phyloP scores from a whole-genome alignment of 2,888 invertebrate genomes.

The Euproctis similis region DNA sequence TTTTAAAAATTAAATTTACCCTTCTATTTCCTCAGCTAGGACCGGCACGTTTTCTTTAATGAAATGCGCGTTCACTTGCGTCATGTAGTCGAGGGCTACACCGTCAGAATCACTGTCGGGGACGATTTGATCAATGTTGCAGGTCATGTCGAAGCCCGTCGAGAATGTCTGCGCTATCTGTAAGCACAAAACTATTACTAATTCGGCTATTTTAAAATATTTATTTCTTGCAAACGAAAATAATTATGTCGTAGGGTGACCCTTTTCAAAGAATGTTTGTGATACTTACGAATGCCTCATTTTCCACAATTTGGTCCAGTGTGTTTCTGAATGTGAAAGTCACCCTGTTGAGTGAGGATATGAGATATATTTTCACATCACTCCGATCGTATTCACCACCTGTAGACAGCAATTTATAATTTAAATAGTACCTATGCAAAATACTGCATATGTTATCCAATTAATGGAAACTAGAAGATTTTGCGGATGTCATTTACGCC shows the following conservation, averaged over 20 bases:
- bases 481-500: no score
- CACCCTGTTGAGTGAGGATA: slow-evolving; percentile 74
- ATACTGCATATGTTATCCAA: no score
- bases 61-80: slow-evolving; percentile 76
- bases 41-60: slow-evolving; percentile 71
- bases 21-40: slow-evolving; percentile 59
- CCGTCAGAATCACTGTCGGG: slow-evolving; percentile 48
- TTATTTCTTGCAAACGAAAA: no score
- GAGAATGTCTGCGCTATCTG: slow-evolving; percentile 74
- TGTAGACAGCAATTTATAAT: slow-evolving; percentile 32
- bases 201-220: not conserved
- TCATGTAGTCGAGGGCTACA: slow-evolving; percentile 44
- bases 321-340: slow-evolving; percentile 74
- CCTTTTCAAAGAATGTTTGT: no score
- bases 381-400: slow-evolving; percentile 55
- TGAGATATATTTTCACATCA: slow-evolving; percentile 73
- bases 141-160: slow-evolving; percentile 65
- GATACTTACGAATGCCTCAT: slow-evolving; percentile 66
- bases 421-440: no score
- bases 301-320: slow-evolving; percentile 45
- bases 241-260: no score
- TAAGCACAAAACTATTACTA: not conserved
- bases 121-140: slow-evolving; percentile 75
- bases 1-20: no score
- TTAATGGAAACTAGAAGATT: no score